These are phyloP conservation scores for Catostylus mosaicus DNA, from an alignment of 30 jellyfish, hydroid and myxozoan genomes.

Conservation along the genomic window DNA sequence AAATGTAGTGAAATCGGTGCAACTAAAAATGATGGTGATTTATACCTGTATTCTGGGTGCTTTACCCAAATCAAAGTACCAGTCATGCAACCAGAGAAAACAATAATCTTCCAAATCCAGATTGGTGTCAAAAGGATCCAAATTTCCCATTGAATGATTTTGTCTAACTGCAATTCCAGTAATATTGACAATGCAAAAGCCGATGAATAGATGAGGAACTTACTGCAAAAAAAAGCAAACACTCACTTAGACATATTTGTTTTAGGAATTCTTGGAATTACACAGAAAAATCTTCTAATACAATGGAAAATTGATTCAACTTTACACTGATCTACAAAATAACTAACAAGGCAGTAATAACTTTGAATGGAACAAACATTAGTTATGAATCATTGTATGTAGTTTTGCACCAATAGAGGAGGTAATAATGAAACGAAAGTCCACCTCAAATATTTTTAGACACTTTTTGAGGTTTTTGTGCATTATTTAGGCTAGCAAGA, in stretches of 20 bases:
- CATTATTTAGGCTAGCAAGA: no score
- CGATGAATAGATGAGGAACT: conserved; percentile 86
- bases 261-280: not conserved
- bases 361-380: not conserved
- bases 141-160: conserved; percentile 69
- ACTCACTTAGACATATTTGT: not conserved
- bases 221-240: conserved; percentile 43
- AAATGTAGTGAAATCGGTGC: no score
- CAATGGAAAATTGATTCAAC: not conserved
- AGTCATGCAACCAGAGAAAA: conserved; percentile 75
- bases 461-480: no score
- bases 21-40: no score
- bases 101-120: conserved; percentile 93
- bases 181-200: conserved; percentile 63
- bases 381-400: not conserved
- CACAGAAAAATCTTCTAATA: no score
- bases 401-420: not conserved
- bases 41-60: conserved; percentile 98
- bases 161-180: conserved; percentile 81
- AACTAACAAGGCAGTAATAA: not conserved
- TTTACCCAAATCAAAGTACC: conserved; percentile 89
- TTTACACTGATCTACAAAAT: not conserved
- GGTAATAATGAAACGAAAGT: not conserved
- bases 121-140: conserved; percentile 83
- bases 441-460: not conserved